Percentiles rank a stretch among this genome's conserved stretches.
Conservation (phyloP, 2,113 vertebrate species). For the Dipodomys stephensi region DNA sequence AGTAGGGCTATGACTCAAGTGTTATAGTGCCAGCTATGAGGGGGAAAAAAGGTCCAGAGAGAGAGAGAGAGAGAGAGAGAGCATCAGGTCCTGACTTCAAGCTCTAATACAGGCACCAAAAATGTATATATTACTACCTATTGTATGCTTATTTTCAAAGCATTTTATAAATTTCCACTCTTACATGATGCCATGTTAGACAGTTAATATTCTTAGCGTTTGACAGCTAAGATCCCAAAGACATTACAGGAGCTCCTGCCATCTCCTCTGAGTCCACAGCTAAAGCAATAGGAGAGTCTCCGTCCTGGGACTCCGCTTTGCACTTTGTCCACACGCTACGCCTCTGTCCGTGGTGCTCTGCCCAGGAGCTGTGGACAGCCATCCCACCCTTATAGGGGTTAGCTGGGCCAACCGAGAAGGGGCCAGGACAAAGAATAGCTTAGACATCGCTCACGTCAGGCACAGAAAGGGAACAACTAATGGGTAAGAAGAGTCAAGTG, state of each 20-base stretch:
- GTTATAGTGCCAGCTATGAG: neutral
- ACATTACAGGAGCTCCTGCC: neutral
- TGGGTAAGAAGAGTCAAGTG: conserved; percentile 78
- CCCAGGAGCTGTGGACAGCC: neutral
- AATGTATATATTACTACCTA: neutral
- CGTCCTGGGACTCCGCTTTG: neutral
- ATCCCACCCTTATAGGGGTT: conserved; percentile 66
- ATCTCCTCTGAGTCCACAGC: neutral
- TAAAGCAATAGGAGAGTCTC: neutral
- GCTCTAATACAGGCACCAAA: too few relatives aligned
- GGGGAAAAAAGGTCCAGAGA: neutral
- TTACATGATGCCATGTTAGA: neutral
- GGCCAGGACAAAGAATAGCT: conserved; percentile 70
- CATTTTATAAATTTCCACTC: neutral
- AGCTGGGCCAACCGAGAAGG: conserved; percentile 55
- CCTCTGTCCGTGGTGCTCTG: neutral
- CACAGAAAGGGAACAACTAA: conserved; percentile 72
- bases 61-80: too few relatives aligned
- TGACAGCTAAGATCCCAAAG: conserved; percentile 2
- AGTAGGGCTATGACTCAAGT: too few relatives aligned
- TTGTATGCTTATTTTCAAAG: conserved; percentile 45
- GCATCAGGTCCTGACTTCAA: too few relatives aligned
- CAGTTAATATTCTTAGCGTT: neutral
- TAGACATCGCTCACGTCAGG: conserved; percentile 49
- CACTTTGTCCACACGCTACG: neutral